Base-by-base conservation (phyloP, 92 coral and sea anemone species). In the Zoanthus sansibaricus region DNA sequence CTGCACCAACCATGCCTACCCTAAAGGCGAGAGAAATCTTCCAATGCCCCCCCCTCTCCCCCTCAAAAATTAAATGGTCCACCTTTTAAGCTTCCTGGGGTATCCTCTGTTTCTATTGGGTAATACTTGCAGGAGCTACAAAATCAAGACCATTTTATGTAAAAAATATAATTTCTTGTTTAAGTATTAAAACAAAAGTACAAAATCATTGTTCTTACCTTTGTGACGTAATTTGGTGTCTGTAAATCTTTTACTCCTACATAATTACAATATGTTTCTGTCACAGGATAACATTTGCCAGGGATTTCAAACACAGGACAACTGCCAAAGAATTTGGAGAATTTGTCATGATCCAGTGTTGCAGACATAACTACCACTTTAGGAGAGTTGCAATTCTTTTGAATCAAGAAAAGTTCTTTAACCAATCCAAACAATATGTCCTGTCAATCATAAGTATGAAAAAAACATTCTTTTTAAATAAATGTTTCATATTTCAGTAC, bases 281-380 rank as follows among this genome's bases (percentile, higher is more conserved):
- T 91, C 70, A 96, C 98, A 62, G 98, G 95, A 85, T 64, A 94
- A 74, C 91, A 89, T 49, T 95, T 90, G 9, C 98, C 98, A 32
- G 98, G 98, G 30, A 96, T 96, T 58, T 96, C 96, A 84, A 96
- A 87, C 80, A 96, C 96, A 71, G 98, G 98, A 86, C 98, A 96
- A 58, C 56, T 84, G 62, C 91, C 92, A 71, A 96, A 91, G 87
- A 96, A 96, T 17, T 91, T 85, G 10, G 98, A 91, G 72, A 96
- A 96, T 91, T 94, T 96, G 76, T 96, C 90, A 68, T 90, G 96
- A 87, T 96, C 88, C 31, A 96, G 87, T 11, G 98, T 94, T 20
- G 98, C 98, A 12, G 98, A 96, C 98, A 96, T 96, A 56, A 94
- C 86, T 30, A 96, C 46, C 45, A 96, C 72, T 72, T 96, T 96